Base-by-base conservation (phyloP, 2,888 invertebrate genomes). In the Diabrotica balteata region DNA sequence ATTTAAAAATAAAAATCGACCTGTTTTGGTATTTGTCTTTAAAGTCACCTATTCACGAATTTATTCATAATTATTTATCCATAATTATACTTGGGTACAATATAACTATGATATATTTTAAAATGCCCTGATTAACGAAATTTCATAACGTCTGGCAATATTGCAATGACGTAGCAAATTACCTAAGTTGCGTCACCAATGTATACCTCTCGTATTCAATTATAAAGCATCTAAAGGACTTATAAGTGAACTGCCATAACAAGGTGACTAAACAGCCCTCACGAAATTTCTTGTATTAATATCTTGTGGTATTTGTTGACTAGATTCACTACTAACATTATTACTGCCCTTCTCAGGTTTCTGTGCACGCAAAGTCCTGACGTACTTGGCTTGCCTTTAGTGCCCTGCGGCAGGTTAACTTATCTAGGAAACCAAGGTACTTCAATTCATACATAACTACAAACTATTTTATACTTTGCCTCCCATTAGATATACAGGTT, bases 301-400 rank as follows among this genome's bases (percentile, higher is more conserved):
- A 32, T 65, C 58, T 66, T 66, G 49, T 53, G 59, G 59, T 63
- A 67, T 59, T 61, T 68, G 55, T 70, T 66, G 50, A 63, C 68
- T 63, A 68, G 68, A 65, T 66, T 72, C 68, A 71, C 70, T 32
- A 32, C 32, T 70, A 70, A 68, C 66, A 66, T 68, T 65, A 44
- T 70, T 68, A 69, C 70, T 72, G 68, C 72, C 73, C 69, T 75
- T 70, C 72, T 73, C 81, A 85, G 85, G 84, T 85, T 85, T 80
- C 81, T 85, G 77, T 84, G 84, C 83, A 81, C 84, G 73, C 85
- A 85, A 82, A 85, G 84, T 80, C 85, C 85, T 72, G 85, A 85
- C 77, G 85, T 85, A 75, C 81, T 85, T 77, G 85, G 84, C 77
- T 81, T 84, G 76, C 84, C 84, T 79, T 81, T 84, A 80, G 84